Conservation (phyloP, 2,888 invertebrate species). For the Schizaphis graminum region DNA sequence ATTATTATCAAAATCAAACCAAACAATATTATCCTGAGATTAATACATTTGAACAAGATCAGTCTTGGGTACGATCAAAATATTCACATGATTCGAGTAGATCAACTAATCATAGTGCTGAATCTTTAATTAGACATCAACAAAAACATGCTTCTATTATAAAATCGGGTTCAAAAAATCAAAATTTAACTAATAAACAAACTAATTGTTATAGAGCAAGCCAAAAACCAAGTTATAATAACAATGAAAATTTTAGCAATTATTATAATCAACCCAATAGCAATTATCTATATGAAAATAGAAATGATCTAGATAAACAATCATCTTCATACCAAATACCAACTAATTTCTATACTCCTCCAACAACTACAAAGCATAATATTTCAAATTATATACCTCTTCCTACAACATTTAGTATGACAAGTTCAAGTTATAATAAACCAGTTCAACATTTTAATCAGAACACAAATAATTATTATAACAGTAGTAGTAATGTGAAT, state of each 20-base stretch:
- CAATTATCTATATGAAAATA: conserved; percentile 62
- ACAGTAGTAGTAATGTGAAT: conserved; percentile 51
- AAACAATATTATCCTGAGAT: conserved; percentile 61
- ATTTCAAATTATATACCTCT: conserved; percentile 63
- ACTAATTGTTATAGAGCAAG: conserved; percentile 51
- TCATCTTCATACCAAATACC: conserved; percentile 57
- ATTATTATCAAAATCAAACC: conserved; percentile 61
- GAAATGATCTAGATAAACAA: conserved; percentile 59
- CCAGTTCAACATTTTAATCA: conserved; percentile 64
- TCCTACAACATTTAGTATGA: conserved; percentile 60
- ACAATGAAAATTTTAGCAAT: conserved; percentile 53
- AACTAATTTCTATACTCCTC: conserved; percentile 55
- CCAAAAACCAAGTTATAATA: conserved; percentile 56
- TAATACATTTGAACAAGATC: conserved; percentile 63
- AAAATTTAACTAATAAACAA: conserved; percentile 54
- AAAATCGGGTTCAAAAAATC: conserved; percentile 51
- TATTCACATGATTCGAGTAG: conserved; percentile 64
- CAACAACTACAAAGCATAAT: conserved; percentile 56
- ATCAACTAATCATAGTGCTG: conserved; percentile 68
- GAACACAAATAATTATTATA: conserved; percentile 60
- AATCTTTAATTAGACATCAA: conserved; percentile 68
- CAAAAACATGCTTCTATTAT: conserved; percentile 55
- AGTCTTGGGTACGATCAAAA: conserved; percentile 64
- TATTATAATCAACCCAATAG: conserved; percentile 60
- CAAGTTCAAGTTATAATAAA: conserved; percentile 58